Evolutionary conservation across 2,113 vertebrate species (phyloP), one percentile per base, ranked within the genome.

Genomic region (Entelurus aequoreus): DNA sequence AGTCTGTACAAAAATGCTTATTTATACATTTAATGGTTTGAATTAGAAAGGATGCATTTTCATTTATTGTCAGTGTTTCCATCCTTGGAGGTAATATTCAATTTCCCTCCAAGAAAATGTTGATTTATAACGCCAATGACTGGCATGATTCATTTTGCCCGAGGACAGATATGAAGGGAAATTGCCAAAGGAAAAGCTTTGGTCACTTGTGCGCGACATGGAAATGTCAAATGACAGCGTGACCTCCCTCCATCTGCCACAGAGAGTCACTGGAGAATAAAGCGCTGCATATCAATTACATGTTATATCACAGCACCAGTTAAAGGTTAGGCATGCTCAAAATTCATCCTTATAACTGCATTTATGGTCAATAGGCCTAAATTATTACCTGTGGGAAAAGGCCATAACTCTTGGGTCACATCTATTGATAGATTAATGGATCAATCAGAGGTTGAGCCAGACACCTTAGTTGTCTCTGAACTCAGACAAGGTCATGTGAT

Each of bases 181-280:
- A 65, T 60, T 62, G 64, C 73, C 75, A 51, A 40, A 74, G 69
- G 70, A 77, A 59, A 64, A 65, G 56, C 61, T 54, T 64, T 2
- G 54, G 75, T 72, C 73, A 74, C 60, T 77, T 65, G 71, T 72
- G 62, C 77, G 54, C 68, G 60, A 62, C 13, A 19, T 62, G 15
- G 62, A 89, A 84, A 85, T 83, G 75, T 69, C 84, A 81, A 69
- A 70, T 81, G 76, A 75, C 70, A 76, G 56, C 68, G 68, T 81
- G 80, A 84, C 84, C 84, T 76, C 75, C 59, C 42, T 58, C 66
- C 81, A 86, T 84, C 83, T 86, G 83, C 74, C 73, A 57, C 60
- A 48, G 58, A 59, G 16, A 38, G 68, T 68, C 76, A 68, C 74
- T 58, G 53, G 72, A 80, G 74, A 77, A 71, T 68, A 57, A 62